Evolutionary conservation across 2,888 invertebrate species (phyloP).

Genomic region (Eurytoma californica): DNA sequence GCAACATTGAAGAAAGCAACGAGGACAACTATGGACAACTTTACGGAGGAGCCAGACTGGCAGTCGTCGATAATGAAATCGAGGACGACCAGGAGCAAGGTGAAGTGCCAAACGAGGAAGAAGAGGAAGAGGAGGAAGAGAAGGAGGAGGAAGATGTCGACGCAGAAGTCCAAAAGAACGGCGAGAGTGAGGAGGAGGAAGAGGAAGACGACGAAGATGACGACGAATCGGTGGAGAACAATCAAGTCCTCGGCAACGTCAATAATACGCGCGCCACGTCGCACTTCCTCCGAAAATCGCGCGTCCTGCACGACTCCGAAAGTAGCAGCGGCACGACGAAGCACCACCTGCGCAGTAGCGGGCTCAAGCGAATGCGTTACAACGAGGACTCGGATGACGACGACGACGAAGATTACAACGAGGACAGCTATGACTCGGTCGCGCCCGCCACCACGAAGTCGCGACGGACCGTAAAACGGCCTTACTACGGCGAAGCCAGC

Average conservation of each 20-base stretch:
- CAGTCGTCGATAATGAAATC: slow-evolving; percentile 17
- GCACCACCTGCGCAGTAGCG: slow-evolving; percentile 29
- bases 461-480: slow-evolving; percentile 68
- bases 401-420: slow-evolving; percentile 47
- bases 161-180: neutral
- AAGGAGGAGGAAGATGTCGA: slow-evolving; percentile 66
- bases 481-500: slow-evolving; percentile 73
- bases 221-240: slow-evolving; percentile 53
- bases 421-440: slow-evolving; percentile 57
- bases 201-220: slow-evolving; percentile 8
- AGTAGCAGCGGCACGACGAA: slow-evolving; percentile 14
- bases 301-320: slow-evolving; percentile 46
- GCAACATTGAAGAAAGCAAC: neutral
- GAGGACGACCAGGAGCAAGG: neutral
- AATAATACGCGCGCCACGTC: neutral
- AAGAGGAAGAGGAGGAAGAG: slow-evolving; percentile 1
- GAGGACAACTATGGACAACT: neutral
- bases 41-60: slow-evolving; percentile 52
- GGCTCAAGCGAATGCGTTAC: slow-evolving; percentile 69
- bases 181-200: neutral
- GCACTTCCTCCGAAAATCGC: slow-evolving; percentile 21
- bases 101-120: slow-evolving; percentile 2
- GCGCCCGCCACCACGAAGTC: slow-evolving; percentile 60
- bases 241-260: slow-evolving; percentile 21
- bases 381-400: slow-evolving; percentile 67